Conservation (phyloP, 2,113 vertebrate genomes). For the Tupaia chinensis region DNA sequence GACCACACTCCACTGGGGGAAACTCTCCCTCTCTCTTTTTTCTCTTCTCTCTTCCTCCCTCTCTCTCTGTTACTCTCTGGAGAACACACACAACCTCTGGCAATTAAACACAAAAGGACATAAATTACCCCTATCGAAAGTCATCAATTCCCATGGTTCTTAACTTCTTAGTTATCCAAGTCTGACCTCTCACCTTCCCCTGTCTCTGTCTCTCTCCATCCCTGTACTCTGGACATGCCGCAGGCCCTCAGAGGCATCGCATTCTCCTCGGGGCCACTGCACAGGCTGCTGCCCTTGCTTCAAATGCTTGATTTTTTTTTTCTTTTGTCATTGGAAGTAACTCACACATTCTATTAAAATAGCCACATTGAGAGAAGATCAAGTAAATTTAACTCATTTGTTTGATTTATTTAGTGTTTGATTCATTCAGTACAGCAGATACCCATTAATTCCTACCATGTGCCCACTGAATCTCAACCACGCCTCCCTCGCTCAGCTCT, state of each 20-base stretch:
- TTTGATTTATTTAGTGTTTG: neutral
- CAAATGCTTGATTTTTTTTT: neutral
- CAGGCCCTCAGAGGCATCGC: fast-evolving
- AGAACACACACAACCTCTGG: too few species aligned
- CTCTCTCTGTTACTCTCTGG: too few species aligned
- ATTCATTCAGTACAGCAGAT: neutral
- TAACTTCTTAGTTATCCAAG: neutral
- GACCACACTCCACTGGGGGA: too few species aligned
- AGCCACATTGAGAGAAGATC: neutral
- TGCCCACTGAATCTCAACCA: neutral
- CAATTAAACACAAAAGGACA: neutral
- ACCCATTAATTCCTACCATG: neutral
- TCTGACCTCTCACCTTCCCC: neutral
- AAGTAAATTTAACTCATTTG: neutral
- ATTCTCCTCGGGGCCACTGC: too few species aligned
- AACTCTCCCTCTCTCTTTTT: too few species aligned
- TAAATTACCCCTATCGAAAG: neutral
- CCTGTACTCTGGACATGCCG: neutral
- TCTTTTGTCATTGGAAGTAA: neutral
- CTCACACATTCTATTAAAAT: neutral
- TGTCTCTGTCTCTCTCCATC: neutral
- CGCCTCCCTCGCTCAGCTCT: neutral
- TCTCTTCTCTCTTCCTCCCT: too few species aligned
- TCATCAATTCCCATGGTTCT: neutral
- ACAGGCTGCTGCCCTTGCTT: neutral